A percentile compares a stretch with the other conserved stretches of the same genome.
Conservation (phyloP, 2,888 invertebrate species). For the Autographa pulchrina region DNA sequence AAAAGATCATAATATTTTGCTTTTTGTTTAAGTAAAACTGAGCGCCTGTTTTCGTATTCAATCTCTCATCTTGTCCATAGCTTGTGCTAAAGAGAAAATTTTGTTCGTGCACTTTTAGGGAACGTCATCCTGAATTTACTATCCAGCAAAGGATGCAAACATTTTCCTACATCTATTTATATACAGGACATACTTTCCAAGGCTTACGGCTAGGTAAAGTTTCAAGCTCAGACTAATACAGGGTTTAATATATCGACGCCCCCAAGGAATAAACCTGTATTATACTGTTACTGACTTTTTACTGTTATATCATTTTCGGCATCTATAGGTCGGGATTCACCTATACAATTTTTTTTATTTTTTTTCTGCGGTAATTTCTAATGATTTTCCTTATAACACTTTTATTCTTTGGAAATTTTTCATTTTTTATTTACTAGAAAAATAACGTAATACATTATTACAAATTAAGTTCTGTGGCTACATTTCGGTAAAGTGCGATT, state of each 20-base stretch:
- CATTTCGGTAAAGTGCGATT: too few relatives aligned
- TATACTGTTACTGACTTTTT: too few relatives aligned
- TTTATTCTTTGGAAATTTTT: too few relatives aligned
- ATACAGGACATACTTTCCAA: constrained; percentile 22
- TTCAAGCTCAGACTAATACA: constrained; percentile 35
- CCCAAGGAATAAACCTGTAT: too few relatives aligned
- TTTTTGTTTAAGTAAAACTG: neutral
- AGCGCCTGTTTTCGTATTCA: neutral
- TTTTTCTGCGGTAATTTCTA: too few relatives aligned
- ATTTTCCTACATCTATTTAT: neutral
- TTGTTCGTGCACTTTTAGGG: neutral
- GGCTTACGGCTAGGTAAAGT: constrained; percentile 40
- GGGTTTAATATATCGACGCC: constrained; percentile 56
- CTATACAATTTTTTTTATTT: too few relatives aligned
- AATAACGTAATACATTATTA: too few relatives aligned
- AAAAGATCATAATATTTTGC: neutral
- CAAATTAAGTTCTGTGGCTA: too few relatives aligned
- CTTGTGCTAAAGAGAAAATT: neutral
- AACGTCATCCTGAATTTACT: neutral
- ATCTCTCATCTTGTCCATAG: neutral
- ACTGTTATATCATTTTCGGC: too few relatives aligned
- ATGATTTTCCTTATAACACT: too few relatives aligned
- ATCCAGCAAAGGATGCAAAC: neutral
- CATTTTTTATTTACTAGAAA: too few relatives aligned
- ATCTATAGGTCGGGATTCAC: too few relatives aligned